A percentile compares a stretch with the other conserved stretches of the same genome.
Evolutionary conservation across 1,140 invertebrate genomes (phyloP).

Genomic region (Drosophila takahashii): DNA sequence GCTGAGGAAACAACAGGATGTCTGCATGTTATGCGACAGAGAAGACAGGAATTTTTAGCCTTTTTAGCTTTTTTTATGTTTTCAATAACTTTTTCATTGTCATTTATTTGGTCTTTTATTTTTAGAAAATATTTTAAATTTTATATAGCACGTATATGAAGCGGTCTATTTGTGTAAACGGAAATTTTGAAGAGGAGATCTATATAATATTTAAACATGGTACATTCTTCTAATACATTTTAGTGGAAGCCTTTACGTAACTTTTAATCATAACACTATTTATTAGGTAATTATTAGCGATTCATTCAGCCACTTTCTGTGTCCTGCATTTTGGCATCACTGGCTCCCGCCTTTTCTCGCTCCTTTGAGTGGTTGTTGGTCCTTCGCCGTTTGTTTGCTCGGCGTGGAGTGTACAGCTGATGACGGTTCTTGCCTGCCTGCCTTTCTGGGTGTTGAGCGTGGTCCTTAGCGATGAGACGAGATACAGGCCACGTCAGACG

Average conservation of each 20-base stretch:
- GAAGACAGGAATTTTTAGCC: neutral
- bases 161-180: too few species aligned
- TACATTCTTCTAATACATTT: too few species aligned
- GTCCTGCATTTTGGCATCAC: neutral
- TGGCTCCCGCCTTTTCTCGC: slow-evolving; percentile 1
- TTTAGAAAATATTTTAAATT: too few species aligned
- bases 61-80: neutral
- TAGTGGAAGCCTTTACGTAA: too few species aligned
- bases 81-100: neutral
- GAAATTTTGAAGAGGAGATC: too few species aligned
- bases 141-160: too few species aligned
- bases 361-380: slow-evolving; percentile 23
- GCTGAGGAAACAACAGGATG: slow-evolving; percentile 45
- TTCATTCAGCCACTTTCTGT: neutral
- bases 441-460: slow-evolving; percentile 25
- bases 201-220: too few species aligned
- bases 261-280: neutral
- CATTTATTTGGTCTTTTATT: too few species aligned
- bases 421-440: slow-evolving; percentile 29
- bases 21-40: slow-evolving; percentile 10
- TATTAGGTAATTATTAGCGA: neutral
- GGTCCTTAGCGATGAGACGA: slow-evolving; percentile 42
- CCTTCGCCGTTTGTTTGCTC: slow-evolving; percentile 43
- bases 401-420: slow-evolving; percentile 31
- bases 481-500: slow-evolving; percentile 30